Conservation (phyloP, 1,140 invertebrate species). For the Polypedilum pembai region DNA sequence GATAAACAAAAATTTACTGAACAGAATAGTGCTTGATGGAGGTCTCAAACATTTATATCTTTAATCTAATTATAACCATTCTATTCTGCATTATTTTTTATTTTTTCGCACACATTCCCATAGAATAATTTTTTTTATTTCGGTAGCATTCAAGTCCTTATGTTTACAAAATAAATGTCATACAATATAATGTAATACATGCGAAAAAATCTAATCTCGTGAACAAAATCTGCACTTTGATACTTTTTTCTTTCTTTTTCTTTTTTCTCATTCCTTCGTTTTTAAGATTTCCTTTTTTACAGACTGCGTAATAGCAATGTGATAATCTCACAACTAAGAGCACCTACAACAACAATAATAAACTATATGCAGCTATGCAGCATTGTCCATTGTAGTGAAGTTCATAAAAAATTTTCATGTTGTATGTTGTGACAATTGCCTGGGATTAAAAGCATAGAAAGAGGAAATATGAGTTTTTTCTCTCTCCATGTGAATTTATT, state of each 20-base stretch:
- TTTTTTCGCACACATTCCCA: neutral
- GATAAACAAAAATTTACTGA: neutral
- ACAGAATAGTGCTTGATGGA: neutral
- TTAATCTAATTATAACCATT: neutral
- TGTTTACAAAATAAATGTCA: slow-evolving; percentile 28
- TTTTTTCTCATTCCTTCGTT: too few relatives aligned
- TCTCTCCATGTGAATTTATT: neutral
- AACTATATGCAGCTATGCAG: neutral
- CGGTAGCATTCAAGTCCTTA: slow-evolving; percentile 16
- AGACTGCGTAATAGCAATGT: slow-evolving; percentile 9
- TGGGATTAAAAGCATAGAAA: slow-evolving; percentile 13
- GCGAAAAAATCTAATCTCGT: neutral
- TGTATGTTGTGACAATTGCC: neutral
- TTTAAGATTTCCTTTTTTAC: slow-evolving; percentile 23
- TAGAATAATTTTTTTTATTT: neutral
- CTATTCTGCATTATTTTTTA: neutral
- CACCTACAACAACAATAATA: neutral
- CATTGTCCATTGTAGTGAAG: slow-evolving; percentile 16
- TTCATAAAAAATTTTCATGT: slow-evolving; percentile 19
- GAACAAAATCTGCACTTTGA: neutral
- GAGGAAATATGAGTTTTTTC: neutral
- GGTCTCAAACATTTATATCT: neutral
- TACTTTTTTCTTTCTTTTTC: neutral
- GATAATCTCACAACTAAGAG: neutral
- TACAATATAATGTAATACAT: neutral